Percentiles rank a stretch among this genome's conserved stretches.
Evolutionary conservation across 1,140 invertebrate genomes (phyloP).

Genomic region (Drosophila malerkotliana): DNA sequence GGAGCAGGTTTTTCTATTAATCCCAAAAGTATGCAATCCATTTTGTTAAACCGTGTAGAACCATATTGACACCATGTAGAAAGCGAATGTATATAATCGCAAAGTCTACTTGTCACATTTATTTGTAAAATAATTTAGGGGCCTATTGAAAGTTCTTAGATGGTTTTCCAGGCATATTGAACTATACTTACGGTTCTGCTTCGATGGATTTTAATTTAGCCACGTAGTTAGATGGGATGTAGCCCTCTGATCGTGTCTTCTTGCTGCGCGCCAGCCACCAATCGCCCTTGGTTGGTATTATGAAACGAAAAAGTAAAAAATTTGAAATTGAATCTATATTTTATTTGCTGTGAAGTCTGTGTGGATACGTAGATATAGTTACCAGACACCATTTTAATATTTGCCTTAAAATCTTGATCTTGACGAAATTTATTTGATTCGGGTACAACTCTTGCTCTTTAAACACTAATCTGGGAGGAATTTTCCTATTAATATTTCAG

Average conservation of each 20-base stretch:
- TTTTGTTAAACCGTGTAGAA: no score
- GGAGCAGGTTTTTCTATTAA: no score
- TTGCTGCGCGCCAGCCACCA: constrained; percentile 99
- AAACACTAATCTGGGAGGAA: not conserved
- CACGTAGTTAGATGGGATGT: constrained; percentile 99
- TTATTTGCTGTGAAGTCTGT: not conserved
- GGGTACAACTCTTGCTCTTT: not conserved
- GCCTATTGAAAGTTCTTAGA: no score
- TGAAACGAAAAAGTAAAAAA: not conserved
- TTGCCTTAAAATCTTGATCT: no score
- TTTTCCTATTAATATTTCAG: not conserved
- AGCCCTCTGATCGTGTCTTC: constrained; percentile 97
- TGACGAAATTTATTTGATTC: no score
- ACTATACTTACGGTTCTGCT: constrained; percentile 97
- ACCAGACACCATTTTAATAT: no score
- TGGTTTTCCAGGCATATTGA: not conserved
- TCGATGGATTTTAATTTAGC: constrained; percentile 99
- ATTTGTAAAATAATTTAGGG: no score
- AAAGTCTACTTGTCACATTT: no score
- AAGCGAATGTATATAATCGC: no score
- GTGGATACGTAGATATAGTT: no score
- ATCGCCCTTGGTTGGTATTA: constrained; percentile 88
- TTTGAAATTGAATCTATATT: not conserved
- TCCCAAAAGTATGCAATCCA: no score
- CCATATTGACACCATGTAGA: no score